These are phyloP conservation scores for Opisthocomus hoazin DNA, from an alignment of 2,113 vertebrate genomes.

Conservation along the genomic window DNA sequence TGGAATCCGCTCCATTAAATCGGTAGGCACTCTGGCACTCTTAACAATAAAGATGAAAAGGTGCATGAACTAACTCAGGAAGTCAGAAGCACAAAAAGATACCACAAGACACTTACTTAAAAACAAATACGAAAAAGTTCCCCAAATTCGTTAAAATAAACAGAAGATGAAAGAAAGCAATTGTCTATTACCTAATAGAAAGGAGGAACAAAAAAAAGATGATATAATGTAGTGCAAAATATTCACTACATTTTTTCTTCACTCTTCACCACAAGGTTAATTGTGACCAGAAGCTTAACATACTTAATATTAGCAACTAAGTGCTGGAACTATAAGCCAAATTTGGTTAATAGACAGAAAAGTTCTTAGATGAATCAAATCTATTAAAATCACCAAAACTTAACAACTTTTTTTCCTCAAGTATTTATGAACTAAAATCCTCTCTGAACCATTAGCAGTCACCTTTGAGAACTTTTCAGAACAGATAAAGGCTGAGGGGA, in stretches of 20 bases:
- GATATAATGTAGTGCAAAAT: background rate
- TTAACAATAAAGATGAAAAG: background rate
- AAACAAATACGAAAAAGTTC: background rate
- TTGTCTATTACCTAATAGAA: background rate
- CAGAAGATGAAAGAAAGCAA: background rate
- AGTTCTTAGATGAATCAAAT: background rate
- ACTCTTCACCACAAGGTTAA: conserved; percentile 5
- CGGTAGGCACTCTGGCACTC: background rate
- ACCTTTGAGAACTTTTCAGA: background rate
- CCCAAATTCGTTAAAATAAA: background rate
- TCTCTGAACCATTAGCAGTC: background rate
- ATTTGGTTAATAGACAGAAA: background rate
- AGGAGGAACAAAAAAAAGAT: background rate
- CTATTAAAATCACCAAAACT: background rate
- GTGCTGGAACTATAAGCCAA: background rate
- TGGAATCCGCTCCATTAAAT: background rate
- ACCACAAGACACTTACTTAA: background rate
- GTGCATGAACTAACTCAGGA: background rate
- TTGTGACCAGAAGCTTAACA: conserved; percentile 14
- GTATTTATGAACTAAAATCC: background rate
- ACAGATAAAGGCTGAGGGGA: background rate
- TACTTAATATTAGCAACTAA: background rate
- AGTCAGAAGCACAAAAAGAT: background rate
- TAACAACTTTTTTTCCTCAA: background rate
- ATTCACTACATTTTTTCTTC: background rate